Evolutionary conservation across 2,113 vertebrate species (phyloP).

Genomic region (Percopsis transmontana): DNA sequence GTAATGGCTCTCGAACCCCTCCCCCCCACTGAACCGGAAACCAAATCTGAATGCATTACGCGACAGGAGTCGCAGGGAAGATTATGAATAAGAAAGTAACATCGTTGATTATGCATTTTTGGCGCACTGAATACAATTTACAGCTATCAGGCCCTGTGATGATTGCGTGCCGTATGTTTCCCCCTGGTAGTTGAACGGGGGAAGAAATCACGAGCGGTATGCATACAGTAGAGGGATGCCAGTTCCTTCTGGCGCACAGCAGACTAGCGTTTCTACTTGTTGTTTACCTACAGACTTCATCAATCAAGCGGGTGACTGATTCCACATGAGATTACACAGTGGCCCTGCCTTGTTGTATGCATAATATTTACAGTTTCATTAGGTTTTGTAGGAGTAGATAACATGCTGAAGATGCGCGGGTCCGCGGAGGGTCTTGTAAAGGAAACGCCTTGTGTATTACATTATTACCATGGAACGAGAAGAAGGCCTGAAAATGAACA

Average conservation of each 20-base stretch:
- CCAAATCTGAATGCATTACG: conserved; percentile 65
- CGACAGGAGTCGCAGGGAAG: conserved; percentile 55
- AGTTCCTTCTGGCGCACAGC: conserved; percentile 37
- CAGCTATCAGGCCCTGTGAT: conserved; percentile 67
- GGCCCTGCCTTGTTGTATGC: conserved; percentile 53
- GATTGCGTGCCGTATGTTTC: conserved; percentile 66
- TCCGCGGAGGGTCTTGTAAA: conserved; percentile 42
- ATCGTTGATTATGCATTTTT: conserved; percentile 71
- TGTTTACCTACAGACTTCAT: conserved; percentile 66
- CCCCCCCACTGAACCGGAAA: conserved; percentile 25
- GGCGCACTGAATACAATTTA: conserved; percentile 59
- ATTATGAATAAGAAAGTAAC: conserved; percentile 69
- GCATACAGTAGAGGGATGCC: conserved; percentile 27
- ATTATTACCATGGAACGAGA: conserved; percentile 69
- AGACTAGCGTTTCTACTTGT: conserved; percentile 54
- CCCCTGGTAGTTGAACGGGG: conserved; percentile 61
- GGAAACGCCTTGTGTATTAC: conserved; percentile 57
- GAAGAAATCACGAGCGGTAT: conserved; percentile 60
- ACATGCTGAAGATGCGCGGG: conserved; percentile 26
- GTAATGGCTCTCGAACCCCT: conserved; percentile 40
- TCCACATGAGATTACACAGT: conserved; percentile 65
- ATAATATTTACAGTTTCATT: conserved; percentile 64
- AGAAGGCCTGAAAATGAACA: conserved; percentile 36
- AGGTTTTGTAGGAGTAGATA: conserved; percentile 53
- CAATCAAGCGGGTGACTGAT: conserved; percentile 64